A percentile compares a stretch with the other conserved stretches of the same genome.
phyloP scores from a whole-genome alignment of 2,113 vertebrate genomes.

The Thunnus maccoyii region DNA sequence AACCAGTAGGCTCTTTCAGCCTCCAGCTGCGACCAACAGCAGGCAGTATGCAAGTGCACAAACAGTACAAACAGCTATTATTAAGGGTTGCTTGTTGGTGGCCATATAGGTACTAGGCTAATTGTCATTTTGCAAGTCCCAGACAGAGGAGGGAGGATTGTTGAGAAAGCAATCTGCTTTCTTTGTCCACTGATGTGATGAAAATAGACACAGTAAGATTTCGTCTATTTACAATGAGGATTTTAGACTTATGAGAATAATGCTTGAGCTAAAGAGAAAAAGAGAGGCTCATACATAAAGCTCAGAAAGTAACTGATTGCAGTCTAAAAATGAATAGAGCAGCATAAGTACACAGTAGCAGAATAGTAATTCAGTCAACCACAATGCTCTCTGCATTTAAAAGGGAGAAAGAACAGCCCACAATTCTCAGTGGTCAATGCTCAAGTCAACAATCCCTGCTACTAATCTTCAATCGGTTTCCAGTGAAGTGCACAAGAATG shows the following conservation, averaged over 20 bases:
- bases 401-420: constrained; percentile 41
- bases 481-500: constrained; percentile 16
- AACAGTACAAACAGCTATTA: constrained; percentile 52
- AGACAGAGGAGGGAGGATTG: constrained; percentile 23
- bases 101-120: constrained; percentile 60
- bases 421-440: constrained; percentile 47
- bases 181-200: constrained; percentile 43
- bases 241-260: constrained; percentile 24
- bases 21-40: constrained; percentile 69
- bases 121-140: constrained; percentile 61
- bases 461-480: constrained; percentile 40
- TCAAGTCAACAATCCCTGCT: constrained; percentile 43
- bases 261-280: constrained; percentile 22
- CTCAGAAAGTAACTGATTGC: constrained; percentile 47
- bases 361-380: constrained; percentile 63
- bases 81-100: constrained; percentile 56
- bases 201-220: constrained; percentile 30
- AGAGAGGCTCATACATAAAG: background rate
- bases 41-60: constrained; percentile 50
- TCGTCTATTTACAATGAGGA: constrained; percentile 16
- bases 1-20: constrained; percentile 43
- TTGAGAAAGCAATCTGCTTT: constrained; percentile 53
- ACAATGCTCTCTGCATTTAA: constrained; percentile 52
- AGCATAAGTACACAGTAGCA: constrained; percentile 64
- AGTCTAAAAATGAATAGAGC: constrained; percentile 60